Base-by-base conservation (phyloP, 2,888 invertebrate genomes). In the Anthophora plumipes region DNA sequence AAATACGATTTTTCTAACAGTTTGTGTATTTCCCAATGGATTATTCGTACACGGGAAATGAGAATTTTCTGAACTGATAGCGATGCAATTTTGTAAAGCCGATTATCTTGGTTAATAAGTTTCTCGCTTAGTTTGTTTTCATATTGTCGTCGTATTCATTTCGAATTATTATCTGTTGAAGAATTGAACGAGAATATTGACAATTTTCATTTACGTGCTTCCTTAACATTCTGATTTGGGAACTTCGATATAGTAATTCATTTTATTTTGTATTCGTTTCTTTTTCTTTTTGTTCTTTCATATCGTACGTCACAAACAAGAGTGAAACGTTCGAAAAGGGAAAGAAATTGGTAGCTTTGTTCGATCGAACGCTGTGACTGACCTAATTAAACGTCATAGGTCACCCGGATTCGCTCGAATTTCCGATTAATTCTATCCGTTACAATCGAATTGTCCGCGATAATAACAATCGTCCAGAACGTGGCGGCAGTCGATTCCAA, bases 361-460 rank as follows among this genome's bases (percentile, higher is more conserved):
- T 66, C 59, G 46, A 75, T 60, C 54, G 67, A 20, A 20, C 25
- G 31, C 59, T 76, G 78, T 57, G 68, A 57, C 75, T 54, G 70
- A 64, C 55, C 67, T 20, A 11, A 1, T 54, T 43, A 59, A 72
- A 69, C 60, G 52, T 67, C 69, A 66, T 69, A 46, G 50, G 39
- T 41, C 50, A 17, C 48, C 60, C 52, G 70, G 69, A 67, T 61
- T 76, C 79, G 66, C 60, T 74, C 63, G 70, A 66, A 77, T 66
- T 74, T 71, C 69, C 75, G 66, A 84, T 82, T 73, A 84, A 76
- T 84, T 54, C 75, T 66, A 48, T 68, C 61, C 69, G 70, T 70
- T 84, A 69, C 66, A 37, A 25, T 39, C 66, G 59, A 37, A 76
- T 73, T 52, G 66, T 48, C 43, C 68, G 22, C 39, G 72, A 75